Conservation (phyloP, 2,797 vertebrate species). For the Apogon talboti region DNA sequence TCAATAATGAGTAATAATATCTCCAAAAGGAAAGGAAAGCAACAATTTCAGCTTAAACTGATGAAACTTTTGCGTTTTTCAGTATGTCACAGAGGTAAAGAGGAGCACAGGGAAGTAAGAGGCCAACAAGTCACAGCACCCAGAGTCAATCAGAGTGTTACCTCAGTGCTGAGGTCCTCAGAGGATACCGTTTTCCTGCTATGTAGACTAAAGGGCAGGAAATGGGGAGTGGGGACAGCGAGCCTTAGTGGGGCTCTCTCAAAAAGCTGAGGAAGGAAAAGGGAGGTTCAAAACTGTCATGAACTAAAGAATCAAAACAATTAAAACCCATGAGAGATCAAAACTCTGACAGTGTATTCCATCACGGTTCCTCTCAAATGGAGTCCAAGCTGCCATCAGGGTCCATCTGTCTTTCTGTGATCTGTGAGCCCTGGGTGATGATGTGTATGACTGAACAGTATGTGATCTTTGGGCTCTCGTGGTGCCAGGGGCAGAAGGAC, state of each 20-base stretch:
- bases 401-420: conserved; percentile 73
- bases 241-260: conserved; percentile 66
- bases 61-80: neutral
- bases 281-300: conserved; percentile 22
- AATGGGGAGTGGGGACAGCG: conserved; percentile 33
- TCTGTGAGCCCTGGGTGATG: conserved; percentile 73
- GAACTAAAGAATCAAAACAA: conserved; percentile 24
- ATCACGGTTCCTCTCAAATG: conserved; percentile 33
- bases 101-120: conserved; percentile 16
- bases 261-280: conserved; percentile 75
- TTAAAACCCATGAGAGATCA: conserved; percentile 16
- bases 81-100: conserved; percentile 20
- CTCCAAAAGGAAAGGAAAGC: neutral
- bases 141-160: conserved; percentile 76
- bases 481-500: conserved; percentile 65
- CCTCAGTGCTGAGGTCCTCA: conserved; percentile 84
- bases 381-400: conserved; percentile 44
- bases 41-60: conserved; percentile 14
- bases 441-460: conserved; percentile 75
- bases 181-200: conserved; percentile 58
- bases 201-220: conserved; percentile 46
- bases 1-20: neutral
- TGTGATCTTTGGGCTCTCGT: conserved; percentile 71
- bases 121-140: conserved; percentile 73
- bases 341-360: conserved; percentile 18